Percentiles rank a stretch among this genome's conserved stretches.
Conservation (phyloP, 2,113 vertebrate species). For the Cyphomyrus discorhynchus region DNA sequence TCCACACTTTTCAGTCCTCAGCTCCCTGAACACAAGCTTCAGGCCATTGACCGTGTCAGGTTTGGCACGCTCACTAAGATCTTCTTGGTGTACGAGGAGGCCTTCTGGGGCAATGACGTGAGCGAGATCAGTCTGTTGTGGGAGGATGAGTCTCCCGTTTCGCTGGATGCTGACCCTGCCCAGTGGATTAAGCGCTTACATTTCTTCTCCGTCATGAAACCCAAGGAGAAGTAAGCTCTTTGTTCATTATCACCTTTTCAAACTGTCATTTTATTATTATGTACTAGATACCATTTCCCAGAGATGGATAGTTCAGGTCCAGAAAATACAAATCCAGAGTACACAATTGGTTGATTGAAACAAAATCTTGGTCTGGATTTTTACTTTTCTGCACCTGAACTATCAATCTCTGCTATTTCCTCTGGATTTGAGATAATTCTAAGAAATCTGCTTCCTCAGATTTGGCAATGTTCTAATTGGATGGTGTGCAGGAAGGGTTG, state of each 20-base stretch:
- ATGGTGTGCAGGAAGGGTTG: constrained; percentile 33
- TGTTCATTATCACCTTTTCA: neutral
- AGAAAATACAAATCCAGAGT: too few species aligned
- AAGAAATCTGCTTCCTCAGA: constrained; percentile 14
- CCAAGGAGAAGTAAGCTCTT: constrained; percentile 32
- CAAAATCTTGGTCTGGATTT: too few species aligned
- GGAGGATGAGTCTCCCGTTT: constrained; percentile 32
- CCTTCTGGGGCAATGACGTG: constrained; percentile 37
- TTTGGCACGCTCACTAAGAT: constrained; percentile 46
- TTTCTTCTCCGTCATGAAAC: constrained; percentile 35
- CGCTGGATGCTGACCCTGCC: constrained; percentile 12
- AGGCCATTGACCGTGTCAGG: constrained; percentile 33
- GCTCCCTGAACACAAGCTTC: constrained; percentile 33
- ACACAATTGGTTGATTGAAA: too few species aligned
- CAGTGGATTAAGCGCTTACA: constrained; percentile 33
- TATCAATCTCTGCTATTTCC: neutral
- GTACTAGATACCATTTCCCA: too few species aligned
- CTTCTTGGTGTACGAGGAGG: constrained; percentile 41
- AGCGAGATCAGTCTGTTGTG: constrained; percentile 35
- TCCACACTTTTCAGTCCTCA: constrained; percentile 33
- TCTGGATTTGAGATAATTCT: neutral
- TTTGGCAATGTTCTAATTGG: constrained; percentile 38
- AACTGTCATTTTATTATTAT: too few species aligned
- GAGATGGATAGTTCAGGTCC: too few species aligned
- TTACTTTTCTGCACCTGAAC: neutral